Conservation (phyloP, 2,888 invertebrate species). For the Lagria hirta region DNA sequence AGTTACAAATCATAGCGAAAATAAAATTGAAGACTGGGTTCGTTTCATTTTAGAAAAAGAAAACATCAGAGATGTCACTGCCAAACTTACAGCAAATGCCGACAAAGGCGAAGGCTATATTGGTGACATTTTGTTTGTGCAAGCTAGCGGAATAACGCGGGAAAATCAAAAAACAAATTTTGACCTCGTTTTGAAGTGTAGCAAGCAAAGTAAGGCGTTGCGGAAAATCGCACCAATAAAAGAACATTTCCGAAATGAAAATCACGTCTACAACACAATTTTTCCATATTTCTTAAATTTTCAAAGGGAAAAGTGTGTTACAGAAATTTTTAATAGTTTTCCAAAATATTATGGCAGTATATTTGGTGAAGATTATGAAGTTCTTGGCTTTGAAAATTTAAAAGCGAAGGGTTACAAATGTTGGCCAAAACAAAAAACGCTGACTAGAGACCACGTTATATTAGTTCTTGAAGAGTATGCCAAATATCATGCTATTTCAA, state of each 20-base stretch:
- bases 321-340: constrained; percentile 8
- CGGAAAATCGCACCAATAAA: constrained; percentile 1
- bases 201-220: constrained; percentile 8
- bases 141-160: not conserved
- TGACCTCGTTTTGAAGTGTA: constrained; percentile 17
- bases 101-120: constrained; percentile 17
- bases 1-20: not conserved
- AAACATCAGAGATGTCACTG: constrained; percentile 4
- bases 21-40: constrained; percentile 1
- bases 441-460: constrained; percentile 37
- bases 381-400: constrained; percentile 36
- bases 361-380: constrained; percentile 23
- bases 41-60: constrained; percentile 1
- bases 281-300: constrained; percentile 12
- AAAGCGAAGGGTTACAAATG: constrained; percentile 30
- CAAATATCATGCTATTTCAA: constrained; percentile 22
- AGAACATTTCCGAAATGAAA: constrained; percentile 12
- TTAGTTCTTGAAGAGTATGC: constrained; percentile 37
- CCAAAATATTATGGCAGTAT: constrained; percentile 11
- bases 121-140: constrained; percentile 12
- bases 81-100: constrained; percentile 1
- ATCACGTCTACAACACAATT: constrained; percentile 7
- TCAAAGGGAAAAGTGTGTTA: constrained; percentile 1
- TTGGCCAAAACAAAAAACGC: constrained; percentile 30
- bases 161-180: constrained; percentile 1